These are phyloP conservation scores for Coluber constrictor DNA, from an alignment of 2,797 vertebrate genomes.

Conservation along the genomic window DNA sequence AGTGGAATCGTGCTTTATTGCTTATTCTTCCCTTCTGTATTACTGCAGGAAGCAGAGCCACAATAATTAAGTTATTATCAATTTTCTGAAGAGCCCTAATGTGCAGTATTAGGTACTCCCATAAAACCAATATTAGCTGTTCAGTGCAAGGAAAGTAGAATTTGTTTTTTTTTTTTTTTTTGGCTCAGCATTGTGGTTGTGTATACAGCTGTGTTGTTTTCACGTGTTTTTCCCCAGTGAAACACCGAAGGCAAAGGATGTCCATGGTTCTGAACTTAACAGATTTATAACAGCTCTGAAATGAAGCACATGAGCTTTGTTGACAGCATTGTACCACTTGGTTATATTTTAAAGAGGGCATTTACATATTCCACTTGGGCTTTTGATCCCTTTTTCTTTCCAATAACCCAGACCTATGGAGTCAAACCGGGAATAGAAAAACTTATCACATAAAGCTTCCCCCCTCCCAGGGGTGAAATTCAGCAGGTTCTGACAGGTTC, in stretches of 20 bases:
- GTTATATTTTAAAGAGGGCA: not conserved
- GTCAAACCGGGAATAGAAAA: not conserved
- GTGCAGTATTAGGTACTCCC: not conserved
- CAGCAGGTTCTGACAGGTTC: no score
- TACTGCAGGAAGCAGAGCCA: not conserved
- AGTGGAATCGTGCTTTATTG: not conserved
- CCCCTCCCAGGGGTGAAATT: no score
- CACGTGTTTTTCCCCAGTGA: not conserved
- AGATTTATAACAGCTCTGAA: not conserved
- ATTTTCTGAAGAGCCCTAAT: not conserved
- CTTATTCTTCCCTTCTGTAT: not conserved
- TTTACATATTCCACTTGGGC: not conserved
- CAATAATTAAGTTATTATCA: not conserved
- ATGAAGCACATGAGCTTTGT: not conserved
- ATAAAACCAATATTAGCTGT: not conserved
- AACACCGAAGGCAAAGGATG: not conserved
- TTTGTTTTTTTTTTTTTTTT: not conserved
- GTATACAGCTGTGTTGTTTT: not conserved
- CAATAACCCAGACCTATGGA: not conserved
- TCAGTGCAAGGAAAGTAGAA: accelerated
- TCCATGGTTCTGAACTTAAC: slow-evolving; percentile 9
- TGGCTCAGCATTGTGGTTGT: not conserved
- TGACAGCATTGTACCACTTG: not conserved
- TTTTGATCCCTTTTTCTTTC: not conserved
- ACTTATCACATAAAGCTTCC: not conserved